Evolutionary conservation across 2,113 vertebrate species (phyloP).

Genomic region (Chitala chitala): DNA sequence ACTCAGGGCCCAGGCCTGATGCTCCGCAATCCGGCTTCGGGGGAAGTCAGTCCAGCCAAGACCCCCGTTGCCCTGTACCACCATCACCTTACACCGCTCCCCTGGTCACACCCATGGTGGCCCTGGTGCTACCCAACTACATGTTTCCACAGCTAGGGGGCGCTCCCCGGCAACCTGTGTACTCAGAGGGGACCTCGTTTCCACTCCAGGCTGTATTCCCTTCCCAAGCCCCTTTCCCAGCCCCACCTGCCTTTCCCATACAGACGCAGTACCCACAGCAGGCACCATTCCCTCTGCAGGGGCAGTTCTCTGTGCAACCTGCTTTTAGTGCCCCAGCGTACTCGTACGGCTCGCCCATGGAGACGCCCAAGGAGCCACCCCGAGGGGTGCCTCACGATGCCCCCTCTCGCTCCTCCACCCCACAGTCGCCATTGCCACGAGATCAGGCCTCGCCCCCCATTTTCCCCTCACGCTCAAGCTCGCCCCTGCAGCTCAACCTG

Average conservation of each 20-base stretch:
- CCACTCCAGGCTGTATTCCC: constrained; percentile 48
- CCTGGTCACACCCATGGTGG: constrained; percentile 74
- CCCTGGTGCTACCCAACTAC: constrained; percentile 77
- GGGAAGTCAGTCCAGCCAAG: constrained; percentile 55
- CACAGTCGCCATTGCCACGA: constrained; percentile 38
- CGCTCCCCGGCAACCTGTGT: constrained; percentile 56
- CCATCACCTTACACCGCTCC: constrained; percentile 61
- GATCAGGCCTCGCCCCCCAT: constrained; percentile 65
- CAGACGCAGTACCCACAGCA: constrained; percentile 51
- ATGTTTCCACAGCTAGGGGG: constrained; percentile 60
- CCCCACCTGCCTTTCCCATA: constrained; percentile 55
- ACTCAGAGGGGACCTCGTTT: constrained; percentile 53
- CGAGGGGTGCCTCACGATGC: constrained; percentile 43
- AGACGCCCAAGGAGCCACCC: constrained; percentile 47
- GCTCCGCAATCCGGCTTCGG: constrained; percentile 53
- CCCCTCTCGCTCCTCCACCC: constrained; percentile 63
- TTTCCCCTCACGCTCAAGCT: constrained; percentile 87
- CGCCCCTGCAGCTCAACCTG: constrained; percentile 86
- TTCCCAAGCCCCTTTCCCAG: constrained; percentile 52
- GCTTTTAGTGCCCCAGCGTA: constrained; percentile 52
- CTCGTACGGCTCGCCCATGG: constrained; percentile 47
- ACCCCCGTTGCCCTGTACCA: constrained; percentile 43
- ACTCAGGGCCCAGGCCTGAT: constrained; percentile 37
- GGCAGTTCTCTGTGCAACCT: constrained; percentile 21
- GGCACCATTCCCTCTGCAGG: constrained; percentile 16